Evolutionary conservation across 2,113 vertebrate genomes (phyloP).

Genomic region (Phyllostomus hastatus): DNA sequence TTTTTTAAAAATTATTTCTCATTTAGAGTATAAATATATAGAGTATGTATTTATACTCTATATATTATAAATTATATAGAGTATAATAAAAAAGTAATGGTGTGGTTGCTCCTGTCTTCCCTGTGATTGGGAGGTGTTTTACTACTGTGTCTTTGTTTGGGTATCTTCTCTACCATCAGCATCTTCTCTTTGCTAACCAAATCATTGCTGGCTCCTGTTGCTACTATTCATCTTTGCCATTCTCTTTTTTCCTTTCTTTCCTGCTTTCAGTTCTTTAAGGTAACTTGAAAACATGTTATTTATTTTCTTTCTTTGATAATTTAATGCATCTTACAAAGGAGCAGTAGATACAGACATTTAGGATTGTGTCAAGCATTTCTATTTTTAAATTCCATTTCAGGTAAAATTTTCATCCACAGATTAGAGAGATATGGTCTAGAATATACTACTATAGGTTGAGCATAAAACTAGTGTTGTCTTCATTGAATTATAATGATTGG

Average conservation of each 20-base stretch:
- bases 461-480: not conserved
- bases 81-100: not conserved
- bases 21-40: no score
- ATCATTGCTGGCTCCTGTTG: not conserved
- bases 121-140: not conserved
- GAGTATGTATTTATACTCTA: no score
- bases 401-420: slow-evolving; percentile 7
- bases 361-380: not conserved
- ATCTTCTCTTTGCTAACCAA: not conserved
- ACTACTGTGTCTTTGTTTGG: not conserved
- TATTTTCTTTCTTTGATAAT: not conserved
- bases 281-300: not conserved
- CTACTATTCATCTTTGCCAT: not conserved
- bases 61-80: no score
- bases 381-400: not conserved
- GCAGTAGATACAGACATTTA: not conserved
- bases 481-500: not conserved
- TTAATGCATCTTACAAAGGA: not conserved
- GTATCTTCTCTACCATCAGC: not conserved
- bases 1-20: not conserved
- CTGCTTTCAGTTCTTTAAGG: not conserved
- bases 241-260: not conserved
- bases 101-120: not conserved
- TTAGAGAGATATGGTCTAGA: not conserved
- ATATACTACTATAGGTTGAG: not conserved